Percentiles rank a stretch among this genome's conserved stretches.
Conservation (phyloP, 2,113 vertebrate species). For the Bubo bubo region DNA sequence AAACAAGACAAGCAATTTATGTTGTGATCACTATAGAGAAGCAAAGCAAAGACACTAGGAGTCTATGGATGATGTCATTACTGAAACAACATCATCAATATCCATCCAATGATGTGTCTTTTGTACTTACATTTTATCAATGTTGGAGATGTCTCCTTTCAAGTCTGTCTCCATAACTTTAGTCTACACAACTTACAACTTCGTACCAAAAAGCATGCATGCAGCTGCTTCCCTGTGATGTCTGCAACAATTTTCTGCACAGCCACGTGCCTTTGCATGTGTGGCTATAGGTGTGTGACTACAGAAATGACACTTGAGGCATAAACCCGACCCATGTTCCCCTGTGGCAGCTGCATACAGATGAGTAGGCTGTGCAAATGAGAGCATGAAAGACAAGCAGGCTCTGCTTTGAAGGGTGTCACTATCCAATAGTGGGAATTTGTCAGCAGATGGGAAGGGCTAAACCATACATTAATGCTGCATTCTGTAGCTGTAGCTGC, state of each 20-base stretch:
- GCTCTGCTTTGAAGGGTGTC: background rate
- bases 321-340: background rate
- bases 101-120: slow-evolving; percentile 79
- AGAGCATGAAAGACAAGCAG: background rate
- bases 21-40: slow-evolving; percentile 87
- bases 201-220: slow-evolving; percentile 2
- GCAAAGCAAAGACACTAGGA: slow-evolving; percentile 88
- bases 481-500: background rate
- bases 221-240: background rate
- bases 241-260: background rate
- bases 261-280: background rate
- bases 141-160: slow-evolving; percentile 78
- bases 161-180: slow-evolving; percentile 81
- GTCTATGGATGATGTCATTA: slow-evolving; percentile 81
- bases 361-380: background rate
- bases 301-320: background rate
- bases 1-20: slow-evolving; percentile 99
- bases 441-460: background rate
- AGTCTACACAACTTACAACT: slow-evolving; percentile 57
- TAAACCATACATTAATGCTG: background rate
- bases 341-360: accelerated
- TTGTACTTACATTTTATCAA: slow-evolving; percentile 84
- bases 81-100: slow-evolving; percentile 81
- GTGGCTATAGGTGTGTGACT: background rate
- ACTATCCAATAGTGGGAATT: background rate